phyloP scores from a whole-genome alignment of 2,888 invertebrate genomes.

The Spilarctia lutea region DNA sequence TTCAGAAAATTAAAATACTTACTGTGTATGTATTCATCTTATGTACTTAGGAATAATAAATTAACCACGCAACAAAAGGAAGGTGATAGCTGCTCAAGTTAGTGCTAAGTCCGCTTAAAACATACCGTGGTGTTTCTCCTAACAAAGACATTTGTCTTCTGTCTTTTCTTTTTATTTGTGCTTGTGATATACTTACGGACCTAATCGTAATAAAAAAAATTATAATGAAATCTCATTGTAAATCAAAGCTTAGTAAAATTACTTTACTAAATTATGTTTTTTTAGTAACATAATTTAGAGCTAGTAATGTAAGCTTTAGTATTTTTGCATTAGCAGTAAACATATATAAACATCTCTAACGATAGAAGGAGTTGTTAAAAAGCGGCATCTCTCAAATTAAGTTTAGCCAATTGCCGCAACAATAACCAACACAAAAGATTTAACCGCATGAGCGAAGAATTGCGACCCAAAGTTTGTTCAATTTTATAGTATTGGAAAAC shows the following conservation, averaged over 20 bases:
- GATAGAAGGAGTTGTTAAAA: constrained; percentile 62
- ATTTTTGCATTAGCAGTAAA: constrained; percentile 32
- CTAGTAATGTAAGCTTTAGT: too few species aligned
- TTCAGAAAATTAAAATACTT: neutral
- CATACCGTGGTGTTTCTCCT: too few species aligned
- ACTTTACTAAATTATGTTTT: neutral
- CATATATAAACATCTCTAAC: constrained; percentile 50
- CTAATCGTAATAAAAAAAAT: neutral
- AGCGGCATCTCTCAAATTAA: constrained; percentile 64
- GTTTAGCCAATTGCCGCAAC: constrained; percentile 53
- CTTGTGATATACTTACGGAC: neutral
- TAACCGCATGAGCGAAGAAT: constrained; percentile 63
- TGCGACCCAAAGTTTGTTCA: constrained; percentile 56
- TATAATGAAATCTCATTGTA: too few species aligned
- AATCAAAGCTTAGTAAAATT: too few species aligned
- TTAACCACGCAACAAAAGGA: too few species aligned
- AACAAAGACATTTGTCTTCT: too few species aligned
- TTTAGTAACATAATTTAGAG: neutral
- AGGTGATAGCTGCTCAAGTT: neutral
- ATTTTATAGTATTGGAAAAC: constrained; percentile 70
- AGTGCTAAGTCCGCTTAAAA: neutral
- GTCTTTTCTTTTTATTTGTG: too few species aligned
- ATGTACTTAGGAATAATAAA: too few species aligned
- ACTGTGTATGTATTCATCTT: too few species aligned
- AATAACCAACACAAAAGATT: constrained; percentile 65